Percentiles rank a stretch among this genome's conserved stretches.
phyloP scores from a whole-genome alignment of 2,888 invertebrate genomes.

The Bombyx huttoni region DNA sequence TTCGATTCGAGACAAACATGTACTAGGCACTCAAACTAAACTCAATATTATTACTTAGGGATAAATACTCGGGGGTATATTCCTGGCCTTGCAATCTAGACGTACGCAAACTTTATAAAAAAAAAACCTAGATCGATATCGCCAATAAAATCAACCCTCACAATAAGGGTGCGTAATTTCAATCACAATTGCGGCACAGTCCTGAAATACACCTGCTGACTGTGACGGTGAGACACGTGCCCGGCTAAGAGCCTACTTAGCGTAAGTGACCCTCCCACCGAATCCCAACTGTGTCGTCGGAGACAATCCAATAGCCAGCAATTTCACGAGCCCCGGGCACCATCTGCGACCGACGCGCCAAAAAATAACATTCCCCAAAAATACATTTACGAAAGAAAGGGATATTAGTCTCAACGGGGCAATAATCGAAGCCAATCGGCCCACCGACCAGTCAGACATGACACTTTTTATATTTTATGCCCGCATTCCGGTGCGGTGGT shows the following conservation, averaged over 20 bases:
- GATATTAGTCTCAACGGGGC: constrained; percentile 70
- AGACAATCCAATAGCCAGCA: constrained; percentile 44
- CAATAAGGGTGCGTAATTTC: constrained; percentile 39
- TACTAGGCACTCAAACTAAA: no score
- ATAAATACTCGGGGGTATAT: not conserved
- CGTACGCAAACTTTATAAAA: constrained; percentile 12
- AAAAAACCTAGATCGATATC: constrained; percentile 26
- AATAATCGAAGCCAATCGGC: constrained; percentile 70
- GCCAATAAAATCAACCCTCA: constrained; percentile 40
- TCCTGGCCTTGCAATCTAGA: no score
- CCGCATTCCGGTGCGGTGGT: constrained; percentile 46
- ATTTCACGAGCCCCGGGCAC: constrained; percentile 51
- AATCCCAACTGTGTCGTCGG: constrained; percentile 46
- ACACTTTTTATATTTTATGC: constrained; percentile 59
- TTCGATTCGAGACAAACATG: no score
- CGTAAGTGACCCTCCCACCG: constrained; percentile 63
- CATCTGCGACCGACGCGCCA: constrained; percentile 66
- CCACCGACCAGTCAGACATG: constrained; percentile 49
- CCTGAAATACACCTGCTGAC: constrained; percentile 55
- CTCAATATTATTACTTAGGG: no score
- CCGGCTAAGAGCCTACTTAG: constrained; percentile 64
- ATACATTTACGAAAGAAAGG: constrained; percentile 65
- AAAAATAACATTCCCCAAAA: constrained; percentile 65
- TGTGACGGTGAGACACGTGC: constrained; percentile 49
- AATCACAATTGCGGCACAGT: constrained; percentile 47